These are phyloP conservation scores for Mormyrus iriodes DNA, from an alignment of 2,113 vertebrate genomes.

Conservation along the genomic window DNA sequence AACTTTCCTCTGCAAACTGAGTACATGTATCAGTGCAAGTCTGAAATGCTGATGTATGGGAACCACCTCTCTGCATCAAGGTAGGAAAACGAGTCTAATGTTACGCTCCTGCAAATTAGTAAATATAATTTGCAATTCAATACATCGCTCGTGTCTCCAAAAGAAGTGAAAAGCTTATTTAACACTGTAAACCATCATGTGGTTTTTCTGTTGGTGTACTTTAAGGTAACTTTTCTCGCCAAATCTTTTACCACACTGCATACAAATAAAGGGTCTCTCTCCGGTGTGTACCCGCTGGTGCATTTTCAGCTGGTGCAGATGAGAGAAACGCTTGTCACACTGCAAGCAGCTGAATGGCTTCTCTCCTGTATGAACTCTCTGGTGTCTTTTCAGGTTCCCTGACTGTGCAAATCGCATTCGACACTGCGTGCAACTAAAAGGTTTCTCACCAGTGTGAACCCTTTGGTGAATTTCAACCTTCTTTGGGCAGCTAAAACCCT, in stretches of 20 bases:
- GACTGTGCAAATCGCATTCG: constrained; percentile 24
- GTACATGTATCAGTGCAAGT: background rate
- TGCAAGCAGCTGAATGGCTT: constrained; percentile 20
- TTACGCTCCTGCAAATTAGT: background rate
- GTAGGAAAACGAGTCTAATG: background rate
- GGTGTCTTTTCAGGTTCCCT: constrained; percentile 21
- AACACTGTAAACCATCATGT: constrained; percentile 1
- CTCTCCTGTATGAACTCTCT: constrained; percentile 23
- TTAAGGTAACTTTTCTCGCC: constrained; percentile 22
- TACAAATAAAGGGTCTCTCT: constrained; percentile 35
- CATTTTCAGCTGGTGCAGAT: constrained; percentile 24
- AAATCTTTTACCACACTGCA: constrained; percentile 32
- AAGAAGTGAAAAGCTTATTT: background rate
- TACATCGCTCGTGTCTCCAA: background rate
- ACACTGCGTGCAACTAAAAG: constrained; percentile 22
- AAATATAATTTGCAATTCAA: background rate
- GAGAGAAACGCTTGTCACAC: constrained; percentile 24
- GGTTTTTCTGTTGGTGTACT: constrained; percentile 25
- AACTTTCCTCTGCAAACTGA: background rate
- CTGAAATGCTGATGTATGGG: background rate
- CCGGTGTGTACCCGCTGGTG: constrained; percentile 23
- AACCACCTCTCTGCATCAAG: background rate
- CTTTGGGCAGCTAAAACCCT: constrained; percentile 22
- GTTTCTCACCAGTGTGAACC: constrained; percentile 22
- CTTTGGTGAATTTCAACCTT: constrained; percentile 26